Base-by-base conservation (phyloP, 64 coral and sea anemone genomes). In the Exaiptasia diaphana region DNA sequence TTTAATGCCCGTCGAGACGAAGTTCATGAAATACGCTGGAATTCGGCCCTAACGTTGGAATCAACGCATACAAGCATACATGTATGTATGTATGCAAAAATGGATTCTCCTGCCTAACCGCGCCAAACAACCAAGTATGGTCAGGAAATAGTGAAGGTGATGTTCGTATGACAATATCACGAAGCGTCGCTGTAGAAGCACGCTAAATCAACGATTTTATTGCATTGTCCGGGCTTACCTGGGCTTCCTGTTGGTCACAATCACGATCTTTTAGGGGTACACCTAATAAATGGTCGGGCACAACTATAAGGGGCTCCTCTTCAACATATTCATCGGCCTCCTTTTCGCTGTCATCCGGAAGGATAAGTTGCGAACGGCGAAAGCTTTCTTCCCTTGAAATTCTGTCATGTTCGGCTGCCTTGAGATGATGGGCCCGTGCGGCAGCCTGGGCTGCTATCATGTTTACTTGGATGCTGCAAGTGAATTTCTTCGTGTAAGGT, bases 211-310 rank as follows among this genome's bases (percentile, higher is more conserved):
- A 65, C 30, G n/a, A 35, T 3, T 33, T 32, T 65, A 65, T 65
- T 36, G 61, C 25, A 35, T 65, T 65, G 61, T 65, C 14, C n/a
- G n/a, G n/a, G n/a, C 61, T 89, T 95, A 95, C 91, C 82, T 78
- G 72, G 62, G 77, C 85, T 77, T 89, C 91, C 53, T 88, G 79
- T 57, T 79, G 21, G 44, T 53, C 86, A 38, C 54, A 73, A 60
- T 95, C 91, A 65, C 81, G 81, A 95, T 95, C 91, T 86, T 90
- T 95, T 60, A 95, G 81, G 75, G 91, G 91, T 68, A 95, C 91
- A 84, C 82, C 75, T 90, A 95, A 81, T 63, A 90, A 95, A 77
- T 95, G 87, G 20, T 83, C 63, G 13, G 86, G 79, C 14, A 95
- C 86, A 18, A 62, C 40, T 27, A 83, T 64, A 36, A 38, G 62